These are phyloP conservation scores for Tridacna crocea DNA, from an alignment of 2,888 invertebrate species.

Conservation along the genomic window DNA sequence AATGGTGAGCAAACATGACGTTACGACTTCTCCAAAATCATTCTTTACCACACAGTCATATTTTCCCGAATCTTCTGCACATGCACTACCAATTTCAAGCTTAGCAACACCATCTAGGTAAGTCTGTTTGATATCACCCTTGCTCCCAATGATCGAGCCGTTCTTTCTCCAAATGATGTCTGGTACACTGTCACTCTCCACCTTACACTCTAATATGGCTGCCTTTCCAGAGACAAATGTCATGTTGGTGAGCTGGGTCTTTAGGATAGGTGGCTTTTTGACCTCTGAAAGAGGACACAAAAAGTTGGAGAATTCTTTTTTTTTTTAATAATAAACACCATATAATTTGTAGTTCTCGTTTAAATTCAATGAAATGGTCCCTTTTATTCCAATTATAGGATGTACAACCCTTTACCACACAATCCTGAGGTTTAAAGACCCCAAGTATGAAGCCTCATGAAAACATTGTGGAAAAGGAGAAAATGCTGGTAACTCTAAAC, in stretches of 20 bases:
- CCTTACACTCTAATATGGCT: conserved; percentile 69
- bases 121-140: conserved; percentile 72
- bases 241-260: conserved; percentile 60
- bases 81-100: conserved; percentile 70
- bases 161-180: conserved; percentile 75
- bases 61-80: conserved; percentile 69
- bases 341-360: too few relatives aligned
- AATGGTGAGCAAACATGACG: conserved; percentile 67
- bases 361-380: too few relatives aligned
- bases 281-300: conserved; percentile 57
- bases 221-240: conserved; percentile 60
- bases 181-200: conserved; percentile 72
- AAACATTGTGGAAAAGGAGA: too few relatives aligned
- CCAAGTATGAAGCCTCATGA: too few relatives aligned
- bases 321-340: too few relatives aligned
- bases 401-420: too few relatives aligned
- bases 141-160: conserved; percentile 70
- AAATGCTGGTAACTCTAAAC: too few relatives aligned
- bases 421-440: too few relatives aligned
- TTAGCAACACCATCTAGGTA: conserved; percentile 68
- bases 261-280: conserved; percentile 63
- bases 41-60: conserved; percentile 78
- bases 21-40: conserved; percentile 66
- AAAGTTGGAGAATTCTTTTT: neutral
- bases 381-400: too few relatives aligned